Percentiles rank a stretch among this genome's conserved stretches.
Conservation (phyloP, 2,113 vertebrate species). For the Saccopteryx bilineata region DNA sequence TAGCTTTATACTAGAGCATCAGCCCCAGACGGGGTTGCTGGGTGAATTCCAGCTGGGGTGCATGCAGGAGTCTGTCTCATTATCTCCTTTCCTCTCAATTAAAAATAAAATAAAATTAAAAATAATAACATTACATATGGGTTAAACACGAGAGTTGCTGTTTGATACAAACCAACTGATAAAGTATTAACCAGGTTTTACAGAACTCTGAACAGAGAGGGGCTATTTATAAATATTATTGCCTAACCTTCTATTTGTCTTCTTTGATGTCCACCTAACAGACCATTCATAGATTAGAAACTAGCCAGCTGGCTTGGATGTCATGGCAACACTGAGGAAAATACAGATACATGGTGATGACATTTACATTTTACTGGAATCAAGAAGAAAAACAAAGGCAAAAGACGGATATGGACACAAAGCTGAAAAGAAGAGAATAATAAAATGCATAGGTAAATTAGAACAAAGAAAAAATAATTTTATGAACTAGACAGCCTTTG, state of each 20-base stretch:
- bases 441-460: neutral
- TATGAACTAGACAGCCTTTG: neutral
- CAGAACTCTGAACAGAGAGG: neutral
- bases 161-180: neutral
- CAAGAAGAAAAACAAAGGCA: neutral
- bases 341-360: neutral
- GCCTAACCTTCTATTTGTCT: neutral
- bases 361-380: constrained; percentile 43
- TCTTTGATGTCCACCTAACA: neutral
- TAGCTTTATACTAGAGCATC: too few species aligned
- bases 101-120: neutral
- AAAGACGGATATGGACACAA: neutral
- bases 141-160: neutral
- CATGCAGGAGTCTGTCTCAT: too few species aligned
- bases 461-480: neutral
- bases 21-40: too few species aligned
- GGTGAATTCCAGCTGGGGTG: too few species aligned
- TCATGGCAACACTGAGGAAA: constrained; percentile 11
- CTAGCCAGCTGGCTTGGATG: neutral
- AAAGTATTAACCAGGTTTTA: neutral
- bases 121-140: constrained; percentile 1
- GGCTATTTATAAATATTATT: neutral
- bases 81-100: too few species aligned
- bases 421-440: neutral
- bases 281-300: constrained; percentile 6